These are phyloP conservation scores for Gopherus flavomarginatus DNA, from an alignment of 2,113 vertebrate genomes.

Conservation along the genomic window DNA sequence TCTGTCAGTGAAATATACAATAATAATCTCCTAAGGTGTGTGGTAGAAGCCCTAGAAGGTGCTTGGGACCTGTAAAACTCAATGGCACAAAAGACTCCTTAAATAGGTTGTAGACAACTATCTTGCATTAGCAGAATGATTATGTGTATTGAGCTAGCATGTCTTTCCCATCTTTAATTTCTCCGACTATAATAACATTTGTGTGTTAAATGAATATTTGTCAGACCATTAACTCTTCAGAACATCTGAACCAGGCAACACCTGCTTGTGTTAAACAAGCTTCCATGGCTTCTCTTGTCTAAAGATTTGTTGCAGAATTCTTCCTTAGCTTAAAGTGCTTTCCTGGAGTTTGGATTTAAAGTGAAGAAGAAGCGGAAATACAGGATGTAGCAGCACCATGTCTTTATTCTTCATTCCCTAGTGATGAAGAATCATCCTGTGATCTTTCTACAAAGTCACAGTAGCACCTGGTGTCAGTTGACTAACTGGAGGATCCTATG, in stretches of 20 bases:
- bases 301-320: conserved; percentile 41
- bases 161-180: background rate
- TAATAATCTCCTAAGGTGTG: background rate
- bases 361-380: background rate
- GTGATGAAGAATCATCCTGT: background rate
- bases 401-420: background rate
- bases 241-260: conserved; percentile 2
- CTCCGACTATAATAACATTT: background rate
- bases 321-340: background rate
- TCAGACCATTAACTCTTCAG: conserved; percentile 2
- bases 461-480: background rate
- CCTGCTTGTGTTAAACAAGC: background rate
- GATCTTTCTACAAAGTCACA: background rate
- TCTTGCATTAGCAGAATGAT: background rate
- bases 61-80: background rate
- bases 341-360: background rate
- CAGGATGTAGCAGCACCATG: background rate
- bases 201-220: background rate
- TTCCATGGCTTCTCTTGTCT: background rate
- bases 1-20: background rate
- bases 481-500: background rate
- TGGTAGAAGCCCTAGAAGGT: background rate
- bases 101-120: background rate
- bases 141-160: background rate
- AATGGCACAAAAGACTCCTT: background rate